Evolutionary conservation across 2,888 invertebrate genomes (phyloP).

Genomic region (Bembecia ichneumoniformis): DNA sequence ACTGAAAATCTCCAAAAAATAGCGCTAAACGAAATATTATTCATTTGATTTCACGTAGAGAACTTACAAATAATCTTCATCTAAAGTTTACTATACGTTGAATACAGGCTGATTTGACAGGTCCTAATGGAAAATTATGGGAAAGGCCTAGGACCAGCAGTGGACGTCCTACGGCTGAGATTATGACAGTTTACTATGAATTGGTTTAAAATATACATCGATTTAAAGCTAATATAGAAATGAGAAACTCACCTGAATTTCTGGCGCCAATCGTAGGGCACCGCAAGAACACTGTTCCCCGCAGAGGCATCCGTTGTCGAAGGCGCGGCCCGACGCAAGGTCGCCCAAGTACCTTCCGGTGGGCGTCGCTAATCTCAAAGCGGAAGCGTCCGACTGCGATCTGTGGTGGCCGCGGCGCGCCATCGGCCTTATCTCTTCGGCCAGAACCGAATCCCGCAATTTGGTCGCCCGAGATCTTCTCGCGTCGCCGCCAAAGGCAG

Average conservation of each 20-base stretch:
- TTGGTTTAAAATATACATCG: too few relatives aligned
- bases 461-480: conserved; percentile 55
- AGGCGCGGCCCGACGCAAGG: conserved; percentile 93
- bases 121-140: too few relatives aligned
- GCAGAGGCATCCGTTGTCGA: conserved; percentile 96
- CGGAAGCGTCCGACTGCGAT: conserved; percentile 87
- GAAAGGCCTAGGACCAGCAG: too few relatives aligned
- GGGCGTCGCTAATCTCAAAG: conserved; percentile 67
- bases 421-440: conserved; percentile 62
- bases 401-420: conserved; percentile 71
- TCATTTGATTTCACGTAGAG: too few relatives aligned
- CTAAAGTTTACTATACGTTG: too few relatives aligned
- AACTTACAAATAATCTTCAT: too few relatives aligned
- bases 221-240: too few relatives aligned
- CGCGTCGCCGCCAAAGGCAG: conserved; percentile 87
- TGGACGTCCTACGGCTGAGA: too few relatives aligned
- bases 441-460: conserved; percentile 55
- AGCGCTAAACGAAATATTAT: too few relatives aligned
- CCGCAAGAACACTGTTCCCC: conserved; percentile 80
- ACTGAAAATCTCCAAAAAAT: too few relatives aligned
- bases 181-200: too few relatives aligned
- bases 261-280: conserved; percentile 61
- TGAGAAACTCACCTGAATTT: conserved; percentile 45
- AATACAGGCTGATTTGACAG: too few relatives aligned
- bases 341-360: conserved; percentile 87